A percentile compares a stretch with the other conserved stretches of the same genome.
phyloP scores from a whole-genome alignment of 2,113 vertebrate species.

The Andinoacara biseriatus region DNA sequence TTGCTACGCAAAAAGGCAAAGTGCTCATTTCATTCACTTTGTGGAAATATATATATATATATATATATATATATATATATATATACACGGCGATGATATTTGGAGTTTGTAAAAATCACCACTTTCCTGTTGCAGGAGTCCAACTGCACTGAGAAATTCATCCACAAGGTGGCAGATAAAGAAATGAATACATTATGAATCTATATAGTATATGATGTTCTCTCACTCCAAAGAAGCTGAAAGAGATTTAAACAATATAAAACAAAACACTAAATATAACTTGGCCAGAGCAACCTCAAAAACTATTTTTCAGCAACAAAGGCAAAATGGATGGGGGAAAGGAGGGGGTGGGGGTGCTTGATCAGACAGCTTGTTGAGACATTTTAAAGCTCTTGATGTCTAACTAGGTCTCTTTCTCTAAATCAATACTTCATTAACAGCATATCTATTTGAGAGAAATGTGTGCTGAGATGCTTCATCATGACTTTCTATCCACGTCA shows the following conservation, averaged over 20 bases:
- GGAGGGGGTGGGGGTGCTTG: background rate
- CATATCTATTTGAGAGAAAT: constrained; percentile 22
- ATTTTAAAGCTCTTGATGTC: constrained; percentile 6
- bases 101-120: background rate
- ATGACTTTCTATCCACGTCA: background rate
- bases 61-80: no score
- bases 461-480: constrained; percentile 17
- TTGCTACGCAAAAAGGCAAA: background rate
- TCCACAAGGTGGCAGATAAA: constrained; percentile 73
- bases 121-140: background rate
- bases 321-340: background rate
- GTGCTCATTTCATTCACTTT: background rate
- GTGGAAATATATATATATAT: background rate
- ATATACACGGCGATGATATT: background rate
- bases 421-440: constrained; percentile 63
- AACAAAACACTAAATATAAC: background rate
- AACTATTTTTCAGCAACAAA: constrained; percentile 7
- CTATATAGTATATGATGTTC: background rate
- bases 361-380: background rate
- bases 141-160: background rate
- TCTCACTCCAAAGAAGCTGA: background rate
- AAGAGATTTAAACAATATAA: background rate
- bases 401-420: constrained; percentile 16
- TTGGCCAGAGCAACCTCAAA: background rate
- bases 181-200: constrained; percentile 1